Evolutionary conservation across 2,888 invertebrate genomes (phyloP), one percentile per base, ranked within the genome.

Genomic region (Ormyrus nitidulus): DNA sequence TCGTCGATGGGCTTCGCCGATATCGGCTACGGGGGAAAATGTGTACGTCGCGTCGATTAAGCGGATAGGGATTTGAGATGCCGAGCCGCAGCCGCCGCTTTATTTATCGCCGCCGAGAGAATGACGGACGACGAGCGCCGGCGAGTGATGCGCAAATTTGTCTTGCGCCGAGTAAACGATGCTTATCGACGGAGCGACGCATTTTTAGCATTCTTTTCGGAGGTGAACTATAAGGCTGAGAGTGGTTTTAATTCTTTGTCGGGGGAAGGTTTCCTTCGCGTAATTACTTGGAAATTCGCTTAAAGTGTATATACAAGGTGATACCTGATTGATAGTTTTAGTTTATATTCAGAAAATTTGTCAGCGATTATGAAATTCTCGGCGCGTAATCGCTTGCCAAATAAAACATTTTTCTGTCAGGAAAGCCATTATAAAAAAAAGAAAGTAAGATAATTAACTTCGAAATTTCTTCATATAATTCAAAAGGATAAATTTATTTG

Each of bases 91-190:
- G 34, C 34, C 34, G 34, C 34, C 4, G 34, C 34, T 73, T 73
- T 73, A 73, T 62, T 64, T 73, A 64, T 64, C n/a, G 51, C 46
- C 54, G 53, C 11, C 10, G 46, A 46, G 46, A n/a, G 53, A 73
- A 73, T 73, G 73, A 62, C 46, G 64, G 48, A 64, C 64, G 54
- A 48, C 44, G 19, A 11, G 54, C 5, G 19, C 13, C 51, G n/a
- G 44, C 8, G 72, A 51, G 34, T 34, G 59, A 49, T 71, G 59
- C 61, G 11, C 34, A 65, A 77, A 71, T 77, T 77, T 77, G 77
- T 77, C 77, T 44, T 46, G 6, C 11, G 6, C 53, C 19, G 49
- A 76, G 46, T 54, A n/a, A 69, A 65, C 51, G 49, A 70, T 75
- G 5, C 8, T 64, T 77, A 69, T 77, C 56, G 11, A 34, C 34